Evolutionary conservation across 2,888 invertebrate genomes (phyloP), one percentile per base, ranked within the genome.

Genomic region (Caenorhabditis sp.): DNA sequence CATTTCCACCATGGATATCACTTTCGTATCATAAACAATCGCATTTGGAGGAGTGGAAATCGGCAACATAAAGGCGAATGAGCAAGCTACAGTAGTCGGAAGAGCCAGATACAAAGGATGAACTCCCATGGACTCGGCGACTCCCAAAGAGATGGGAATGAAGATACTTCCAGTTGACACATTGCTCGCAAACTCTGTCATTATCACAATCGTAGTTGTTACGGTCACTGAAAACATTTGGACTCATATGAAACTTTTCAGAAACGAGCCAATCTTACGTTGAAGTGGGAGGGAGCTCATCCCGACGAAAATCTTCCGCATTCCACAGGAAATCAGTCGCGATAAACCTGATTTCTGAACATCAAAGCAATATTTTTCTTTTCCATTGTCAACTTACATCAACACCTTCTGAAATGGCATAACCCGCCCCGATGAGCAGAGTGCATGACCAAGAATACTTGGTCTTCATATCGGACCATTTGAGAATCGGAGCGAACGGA

Each of bases 21-120:
- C 80, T 61, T 87, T 87, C 0, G 87, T 87, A 56, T 83, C 92
- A 90, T 87, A 89, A 13, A 94, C 92, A 2, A 94, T 92, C 0
- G 94, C 93, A 85, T 94, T 94, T 0, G 94, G 93, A 8, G 94
- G 94, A 3, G 94, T 94, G 1, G 94, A 94, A 35, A 94, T 94
- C 0, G 94, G 94, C 6, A 94, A 87, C 80, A 93, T 92, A 76
- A 93, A 93, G 20, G 90, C 88, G 62, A 90, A 92, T 0, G 92
- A 92, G 68, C 92, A 91, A 50, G 90, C 88, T 32, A 92, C 76
- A 0, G 92, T 85, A 4, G 91, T 87, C 6, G 92, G 92, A 26
- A 92, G 37, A 89, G 92, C 92, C 35, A 92, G 78, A 55, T 92
- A 92, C 58, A 92, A 37, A 0, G 92, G 92, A 81, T 92, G 88